Conservation (phyloP, 2,888 invertebrate genomes). For the Drosophila siamana region DNA sequence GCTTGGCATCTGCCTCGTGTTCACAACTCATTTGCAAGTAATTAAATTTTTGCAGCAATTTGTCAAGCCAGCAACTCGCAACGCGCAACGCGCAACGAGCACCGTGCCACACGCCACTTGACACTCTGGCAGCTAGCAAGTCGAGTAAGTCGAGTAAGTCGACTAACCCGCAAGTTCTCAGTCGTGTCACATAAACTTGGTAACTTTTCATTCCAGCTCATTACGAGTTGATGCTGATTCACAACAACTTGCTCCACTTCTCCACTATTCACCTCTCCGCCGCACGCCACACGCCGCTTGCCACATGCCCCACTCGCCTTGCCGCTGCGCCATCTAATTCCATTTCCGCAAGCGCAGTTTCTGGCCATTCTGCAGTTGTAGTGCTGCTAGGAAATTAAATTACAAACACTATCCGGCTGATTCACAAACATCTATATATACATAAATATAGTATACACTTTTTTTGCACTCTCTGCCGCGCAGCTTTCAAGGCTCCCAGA, state of each 20-base stretch:
- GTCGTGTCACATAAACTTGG: constrained; percentile 63
- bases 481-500: constrained; percentile 23
- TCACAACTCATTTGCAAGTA: constrained; percentile 69
- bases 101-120: constrained; percentile 1
- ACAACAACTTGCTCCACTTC: constrained; percentile 3
- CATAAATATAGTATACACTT: too few relatives aligned
- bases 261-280: neutral
- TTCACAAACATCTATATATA: neutral
- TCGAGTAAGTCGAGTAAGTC: neutral
- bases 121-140: neutral
- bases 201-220: constrained; percentile 62
- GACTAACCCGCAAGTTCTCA: constrained; percentile 25
- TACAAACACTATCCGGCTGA: constrained; percentile 70
- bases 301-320: too few relatives aligned
- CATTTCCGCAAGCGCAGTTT: constrained; percentile 68
- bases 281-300: neutral
- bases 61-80: constrained; percentile 49
- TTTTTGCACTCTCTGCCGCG: neutral
- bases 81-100: neutral
- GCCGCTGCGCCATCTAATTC: constrained; percentile 48
- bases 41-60: constrained; percentile 65
- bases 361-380: constrained; percentile 53
- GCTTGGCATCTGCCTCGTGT: constrained; percentile 40
- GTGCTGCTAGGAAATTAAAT: constrained; percentile 67
- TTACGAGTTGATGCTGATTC: constrained; percentile 46